Percentiles rank a stretch among this genome's conserved stretches.
These are phyloP conservation scores for Eulemur coronatus DNA, from an alignment of 2,797 vertebrate genomes.

Conservation along the genomic window DNA sequence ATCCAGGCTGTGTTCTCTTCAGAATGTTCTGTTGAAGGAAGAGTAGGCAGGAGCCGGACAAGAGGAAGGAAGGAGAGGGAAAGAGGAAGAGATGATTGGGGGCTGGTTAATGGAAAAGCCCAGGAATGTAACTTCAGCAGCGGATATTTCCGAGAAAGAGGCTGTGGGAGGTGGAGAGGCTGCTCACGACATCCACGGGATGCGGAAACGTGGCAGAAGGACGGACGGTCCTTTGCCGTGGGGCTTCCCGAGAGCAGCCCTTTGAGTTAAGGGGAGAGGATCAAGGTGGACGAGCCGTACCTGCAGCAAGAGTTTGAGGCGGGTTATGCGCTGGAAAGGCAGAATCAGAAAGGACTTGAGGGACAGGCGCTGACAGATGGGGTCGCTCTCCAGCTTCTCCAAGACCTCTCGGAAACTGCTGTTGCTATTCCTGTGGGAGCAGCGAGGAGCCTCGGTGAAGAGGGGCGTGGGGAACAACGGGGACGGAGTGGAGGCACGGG, in stretches of 20 bases:
- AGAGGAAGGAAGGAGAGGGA: neutral
- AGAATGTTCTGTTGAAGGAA: slow-evolving; percentile 91
- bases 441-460: neutral
- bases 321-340: slow-evolving; percentile 97
- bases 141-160: neutral
- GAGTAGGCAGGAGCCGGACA: neutral
- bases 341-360: slow-evolving; percentile 98
- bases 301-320: slow-evolving; percentile 97
- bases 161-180: neutral
- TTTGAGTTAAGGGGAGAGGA: neutral
- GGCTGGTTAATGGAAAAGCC: neutral
- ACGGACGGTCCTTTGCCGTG: fast-evolving
- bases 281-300: slow-evolving; percentile 71
- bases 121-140: neutral
- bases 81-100: neutral
- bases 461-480: neutral
- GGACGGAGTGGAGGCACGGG: neutral
- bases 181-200: no score
- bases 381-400: slow-evolving; percentile 92
- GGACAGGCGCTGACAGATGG: slow-evolving; percentile 94
- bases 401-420: slow-evolving; percentile 91
- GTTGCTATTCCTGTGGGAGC: slow-evolving; percentile 88
- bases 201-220: no score
- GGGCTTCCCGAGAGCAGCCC: neutral
- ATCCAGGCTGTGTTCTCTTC: slow-evolving; percentile 92